A percentile compares a stretch with the other conserved stretches of the same genome.
Evolutionary conservation across 2,113 vertebrate genomes (phyloP).

Genomic region (Tachysurus fulvidraco): DNA sequence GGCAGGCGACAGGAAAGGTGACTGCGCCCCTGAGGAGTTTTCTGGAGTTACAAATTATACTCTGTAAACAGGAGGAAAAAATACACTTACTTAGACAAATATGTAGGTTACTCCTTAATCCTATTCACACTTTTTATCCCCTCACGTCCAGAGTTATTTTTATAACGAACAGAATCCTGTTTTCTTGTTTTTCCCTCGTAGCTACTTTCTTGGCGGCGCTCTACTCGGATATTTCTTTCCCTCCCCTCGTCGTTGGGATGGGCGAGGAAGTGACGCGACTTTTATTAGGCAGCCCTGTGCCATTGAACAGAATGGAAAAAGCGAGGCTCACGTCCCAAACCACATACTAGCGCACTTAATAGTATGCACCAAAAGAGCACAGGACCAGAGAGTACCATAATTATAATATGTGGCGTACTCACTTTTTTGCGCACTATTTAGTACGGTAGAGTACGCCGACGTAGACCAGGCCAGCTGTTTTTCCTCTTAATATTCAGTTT

Average conservation of each 20-base stretch:
- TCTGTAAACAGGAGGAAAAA: constrained; percentile 33
- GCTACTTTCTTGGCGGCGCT: constrained; percentile 44
- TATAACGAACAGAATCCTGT: constrained; percentile 50
- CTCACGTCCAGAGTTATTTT: constrained; percentile 49
- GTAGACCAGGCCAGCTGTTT: constrained; percentile 17
- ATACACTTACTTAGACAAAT: constrained; percentile 66
- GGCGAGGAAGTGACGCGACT: constrained; percentile 79
- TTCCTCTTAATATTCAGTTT: neutral
- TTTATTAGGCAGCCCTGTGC: constrained; percentile 36
- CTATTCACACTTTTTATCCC: constrained; percentile 52
- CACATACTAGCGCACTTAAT: neutral
- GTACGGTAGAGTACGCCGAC: neutral
- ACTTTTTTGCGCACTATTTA: constrained; percentile 1
- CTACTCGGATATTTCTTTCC: constrained; percentile 65
- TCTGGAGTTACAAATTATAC: neutral
- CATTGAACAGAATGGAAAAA: constrained; percentile 25
- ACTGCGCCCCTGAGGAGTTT: constrained; percentile 29
- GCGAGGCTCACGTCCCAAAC: constrained; percentile 6
- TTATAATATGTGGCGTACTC: constrained; percentile 23
- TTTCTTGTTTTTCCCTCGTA: constrained; percentile 66
- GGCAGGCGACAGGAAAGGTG: constrained; percentile 39
- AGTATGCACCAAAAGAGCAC: neutral
- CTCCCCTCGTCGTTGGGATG: constrained; percentile 69
- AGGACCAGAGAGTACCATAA: neutral
- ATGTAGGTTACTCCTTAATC: constrained; percentile 42